These are phyloP conservation scores for Leuctra nigra DNA, from an alignment of 2,888 invertebrate species.

Conservation along the genomic window DNA sequence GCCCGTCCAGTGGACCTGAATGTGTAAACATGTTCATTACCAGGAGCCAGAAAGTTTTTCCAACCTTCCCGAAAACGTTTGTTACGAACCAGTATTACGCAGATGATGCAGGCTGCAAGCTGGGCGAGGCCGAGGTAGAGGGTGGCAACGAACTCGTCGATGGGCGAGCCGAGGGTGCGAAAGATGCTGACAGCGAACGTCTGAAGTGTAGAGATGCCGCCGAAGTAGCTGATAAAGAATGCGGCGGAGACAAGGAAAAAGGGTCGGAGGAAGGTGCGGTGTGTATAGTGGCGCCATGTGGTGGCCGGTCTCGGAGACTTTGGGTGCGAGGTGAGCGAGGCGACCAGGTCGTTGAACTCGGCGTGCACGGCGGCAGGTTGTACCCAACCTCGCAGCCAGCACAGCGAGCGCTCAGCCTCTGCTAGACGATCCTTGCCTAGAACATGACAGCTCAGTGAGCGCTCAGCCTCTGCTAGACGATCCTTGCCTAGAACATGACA, in stretches of 20 bases:
- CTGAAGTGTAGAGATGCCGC: conserved; percentile 66
- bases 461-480: too few species aligned
- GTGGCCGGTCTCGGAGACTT: background rate
- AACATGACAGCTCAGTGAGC: too few species aligned
- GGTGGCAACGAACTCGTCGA: conserved; percentile 70
- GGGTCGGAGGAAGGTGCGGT: conserved; percentile 57
- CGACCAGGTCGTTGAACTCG: conserved; percentile 37
- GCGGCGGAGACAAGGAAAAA: conserved; percentile 56
- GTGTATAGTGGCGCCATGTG: conserved; percentile 28
- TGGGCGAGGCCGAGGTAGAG: conserved; percentile 64
- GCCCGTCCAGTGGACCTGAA: conserved; percentile 67
- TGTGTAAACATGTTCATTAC: too few species aligned
- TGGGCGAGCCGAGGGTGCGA: conserved; percentile 55
- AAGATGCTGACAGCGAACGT: conserved; percentile 49
- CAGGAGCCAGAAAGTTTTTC: too few species aligned
- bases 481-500: too few species aligned
- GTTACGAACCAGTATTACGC: conserved; percentile 56
- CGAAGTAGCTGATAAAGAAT: conserved; percentile 69
- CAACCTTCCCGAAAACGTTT: too few species aligned
- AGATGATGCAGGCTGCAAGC: conserved; percentile 55
- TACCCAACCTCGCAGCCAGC: conserved; percentile 66
- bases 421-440: conserved; percentile 24
- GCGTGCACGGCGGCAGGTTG: conserved; percentile 49
- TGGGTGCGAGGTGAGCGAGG: background rate
- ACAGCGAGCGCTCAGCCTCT: conserved; percentile 42